Conservation (phyloP, 2,797 vertebrate species). For the Myotis findleyi region DNA sequence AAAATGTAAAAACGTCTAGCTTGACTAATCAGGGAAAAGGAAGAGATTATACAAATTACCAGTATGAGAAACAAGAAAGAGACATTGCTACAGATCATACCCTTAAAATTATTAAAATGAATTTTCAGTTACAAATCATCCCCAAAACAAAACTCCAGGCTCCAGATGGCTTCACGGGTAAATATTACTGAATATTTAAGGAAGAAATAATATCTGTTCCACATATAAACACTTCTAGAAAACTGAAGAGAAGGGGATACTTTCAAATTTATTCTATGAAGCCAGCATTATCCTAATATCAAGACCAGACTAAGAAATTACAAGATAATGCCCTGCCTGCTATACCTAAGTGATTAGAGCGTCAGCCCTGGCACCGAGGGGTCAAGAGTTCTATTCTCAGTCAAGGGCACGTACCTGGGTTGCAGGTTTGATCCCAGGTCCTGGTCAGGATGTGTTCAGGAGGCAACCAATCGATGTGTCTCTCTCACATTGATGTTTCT, state of each 20-base stretch:
- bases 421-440: too few species aligned
- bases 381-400: too few species aligned
- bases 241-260: neutral
- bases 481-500: too few species aligned
- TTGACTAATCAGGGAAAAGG: neutral
- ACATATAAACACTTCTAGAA: constrained; percentile 28
- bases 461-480: too few species aligned
- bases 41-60: neutral
- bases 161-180: neutral
- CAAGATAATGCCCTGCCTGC: neutral
- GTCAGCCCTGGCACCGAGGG: too few species aligned
- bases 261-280: neutral
- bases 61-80: constrained; percentile 16
- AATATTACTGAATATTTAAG: constrained; percentile 8
- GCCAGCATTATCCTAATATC: neutral
- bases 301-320: constrained; percentile 42
- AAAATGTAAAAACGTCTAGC: neutral
- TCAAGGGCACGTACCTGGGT: too few species aligned
- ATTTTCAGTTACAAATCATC: neutral
- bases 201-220: neutral
- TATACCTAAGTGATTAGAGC: too few species aligned
- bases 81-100: neutral
- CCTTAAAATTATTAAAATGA: neutral
- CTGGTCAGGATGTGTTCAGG: too few species aligned
- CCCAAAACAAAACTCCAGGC: neutral